Evolutionary conservation across 2,888 invertebrate species (phyloP).

Genomic region (Meteorus cinctellus): DNA sequence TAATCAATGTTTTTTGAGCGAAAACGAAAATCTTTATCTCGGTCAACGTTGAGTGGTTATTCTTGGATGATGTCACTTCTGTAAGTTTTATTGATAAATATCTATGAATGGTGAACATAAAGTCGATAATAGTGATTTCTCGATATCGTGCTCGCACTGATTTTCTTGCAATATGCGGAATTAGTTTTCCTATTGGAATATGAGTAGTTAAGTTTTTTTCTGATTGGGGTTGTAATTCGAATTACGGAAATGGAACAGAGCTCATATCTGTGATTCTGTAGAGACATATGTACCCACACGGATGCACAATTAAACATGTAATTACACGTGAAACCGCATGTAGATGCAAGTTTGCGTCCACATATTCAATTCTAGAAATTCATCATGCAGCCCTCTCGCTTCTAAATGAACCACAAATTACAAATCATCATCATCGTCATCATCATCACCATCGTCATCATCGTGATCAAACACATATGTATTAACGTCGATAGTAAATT

Average conservation of each 20-base stretch:
- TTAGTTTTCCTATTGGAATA: background rate
- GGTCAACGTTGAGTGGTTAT: too few relatives aligned
- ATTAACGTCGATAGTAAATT: background rate
- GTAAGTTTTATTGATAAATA: too few relatives aligned
- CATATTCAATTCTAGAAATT: constrained; percentile 58
- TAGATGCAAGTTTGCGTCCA: constrained; percentile 58
- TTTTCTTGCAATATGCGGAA: too few relatives aligned
- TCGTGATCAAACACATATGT: background rate
- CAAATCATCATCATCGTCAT: background rate
- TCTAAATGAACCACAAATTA: constrained; percentile 33
- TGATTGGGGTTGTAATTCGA: background rate
- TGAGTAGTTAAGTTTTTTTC: background rate
- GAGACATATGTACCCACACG: constrained; percentile 32
- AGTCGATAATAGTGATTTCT: too few relatives aligned
- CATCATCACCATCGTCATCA: background rate
- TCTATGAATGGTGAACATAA: too few relatives aligned
- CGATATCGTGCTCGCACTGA: too few relatives aligned
- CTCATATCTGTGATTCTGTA: constrained; percentile 5
- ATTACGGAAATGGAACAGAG: constrained; percentile 8
- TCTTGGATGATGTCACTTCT: too few relatives aligned
- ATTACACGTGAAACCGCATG: constrained; percentile 67
- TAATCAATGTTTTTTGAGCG: too few relatives aligned
- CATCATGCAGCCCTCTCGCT: constrained; percentile 50
- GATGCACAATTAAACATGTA: constrained; percentile 67
- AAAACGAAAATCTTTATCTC: too few relatives aligned